phyloP scores from a whole-genome alignment of 2,888 invertebrate species.

The Odontomyia ornata region DNA sequence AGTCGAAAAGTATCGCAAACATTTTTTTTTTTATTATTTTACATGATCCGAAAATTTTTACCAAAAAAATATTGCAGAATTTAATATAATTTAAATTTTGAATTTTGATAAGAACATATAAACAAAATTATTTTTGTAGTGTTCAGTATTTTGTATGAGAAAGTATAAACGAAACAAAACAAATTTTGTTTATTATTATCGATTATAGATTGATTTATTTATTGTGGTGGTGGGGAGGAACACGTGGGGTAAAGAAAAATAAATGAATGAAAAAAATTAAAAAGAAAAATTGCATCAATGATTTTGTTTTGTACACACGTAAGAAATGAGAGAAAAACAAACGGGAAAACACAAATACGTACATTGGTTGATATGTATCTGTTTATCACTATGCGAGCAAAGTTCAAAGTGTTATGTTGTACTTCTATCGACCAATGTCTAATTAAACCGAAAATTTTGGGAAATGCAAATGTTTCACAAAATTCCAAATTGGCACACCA shows the following conservation, averaged over 20 bases:
- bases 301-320: conserved; percentile 32
- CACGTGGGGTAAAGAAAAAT: conserved; percentile 54
- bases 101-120: conserved; percentile 30
- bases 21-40: conserved; percentile 43
- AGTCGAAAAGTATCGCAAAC: conserved; percentile 3
- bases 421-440: conserved; percentile 14
- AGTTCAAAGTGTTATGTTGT: too few relatives aligned
- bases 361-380: conserved; percentile 4
- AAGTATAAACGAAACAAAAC: conserved; percentile 17
- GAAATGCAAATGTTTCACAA: conserved; percentile 17
- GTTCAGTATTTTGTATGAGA: conserved; percentile 25
- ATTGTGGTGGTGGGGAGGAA: conserved; percentile 53
- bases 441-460: not conserved
- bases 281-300: conserved; percentile 39
- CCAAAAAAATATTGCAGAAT: conserved; percentile 15
- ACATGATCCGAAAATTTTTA: conserved; percentile 40
- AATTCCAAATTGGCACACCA: conserved; percentile 36
- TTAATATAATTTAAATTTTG: conserved; percentile 33
- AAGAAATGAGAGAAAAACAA: conserved; percentile 20
- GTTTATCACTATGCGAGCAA: too few relatives aligned
- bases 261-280: conserved; percentile 51
- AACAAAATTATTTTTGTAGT: conserved; percentile 20
- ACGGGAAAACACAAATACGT: not conserved
- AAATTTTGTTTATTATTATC: conserved; percentile 38
- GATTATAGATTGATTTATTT: conserved; percentile 48